phyloP scores from a whole-genome alignment of 1,140 invertebrate species.

The Venturia canescens region DNA sequence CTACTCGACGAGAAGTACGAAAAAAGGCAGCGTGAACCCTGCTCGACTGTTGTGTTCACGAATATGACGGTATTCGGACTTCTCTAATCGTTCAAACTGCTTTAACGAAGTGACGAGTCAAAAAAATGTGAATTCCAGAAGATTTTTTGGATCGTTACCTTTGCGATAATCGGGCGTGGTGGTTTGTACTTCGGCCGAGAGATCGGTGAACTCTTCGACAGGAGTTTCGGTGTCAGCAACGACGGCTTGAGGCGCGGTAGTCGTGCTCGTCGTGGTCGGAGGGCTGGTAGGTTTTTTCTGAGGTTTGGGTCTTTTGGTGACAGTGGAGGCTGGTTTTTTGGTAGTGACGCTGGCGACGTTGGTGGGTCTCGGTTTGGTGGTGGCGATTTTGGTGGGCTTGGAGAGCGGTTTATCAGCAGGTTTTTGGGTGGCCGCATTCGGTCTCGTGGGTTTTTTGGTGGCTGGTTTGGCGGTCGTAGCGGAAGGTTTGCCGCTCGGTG shows the following conservation, averaged over 20 bases:
- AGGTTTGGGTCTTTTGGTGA: slow-evolving; percentile 57
- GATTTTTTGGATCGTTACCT: slow-evolving; percentile 57
- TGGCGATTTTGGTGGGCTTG: slow-evolving; percentile 42
- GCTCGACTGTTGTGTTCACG: too few species aligned
- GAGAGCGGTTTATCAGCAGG: slow-evolving; percentile 56
- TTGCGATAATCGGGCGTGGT: slow-evolving; percentile 61
- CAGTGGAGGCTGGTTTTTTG: slow-evolving; percentile 8
- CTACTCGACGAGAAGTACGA: too few species aligned
- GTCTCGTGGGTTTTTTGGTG: slow-evolving; percentile 65
- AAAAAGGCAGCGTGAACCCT: too few species aligned
- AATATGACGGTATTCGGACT: too few species aligned
- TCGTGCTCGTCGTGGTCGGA: background rate
- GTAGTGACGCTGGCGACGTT: slow-evolving; percentile 38
- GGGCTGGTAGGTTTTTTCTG: slow-evolving; percentile 66
- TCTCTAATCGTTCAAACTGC: too few species aligned
- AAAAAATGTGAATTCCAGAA: too few species aligned
- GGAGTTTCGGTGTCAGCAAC: slow-evolving; percentile 51
- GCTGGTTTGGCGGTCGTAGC: slow-evolving; percentile 73
- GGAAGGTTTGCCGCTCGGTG: slow-evolving; percentile 36
- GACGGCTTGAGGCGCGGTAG: background rate
- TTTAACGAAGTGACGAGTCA: too few species aligned
- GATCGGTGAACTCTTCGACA: slow-evolving; percentile 38
- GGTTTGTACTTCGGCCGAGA: slow-evolving; percentile 40
- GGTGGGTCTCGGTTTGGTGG: slow-evolving; percentile 68
- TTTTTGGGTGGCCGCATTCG: slow-evolving; percentile 62